Conservation (phyloP, 1,140 invertebrate species). For the Drosophila santomea region DNA sequence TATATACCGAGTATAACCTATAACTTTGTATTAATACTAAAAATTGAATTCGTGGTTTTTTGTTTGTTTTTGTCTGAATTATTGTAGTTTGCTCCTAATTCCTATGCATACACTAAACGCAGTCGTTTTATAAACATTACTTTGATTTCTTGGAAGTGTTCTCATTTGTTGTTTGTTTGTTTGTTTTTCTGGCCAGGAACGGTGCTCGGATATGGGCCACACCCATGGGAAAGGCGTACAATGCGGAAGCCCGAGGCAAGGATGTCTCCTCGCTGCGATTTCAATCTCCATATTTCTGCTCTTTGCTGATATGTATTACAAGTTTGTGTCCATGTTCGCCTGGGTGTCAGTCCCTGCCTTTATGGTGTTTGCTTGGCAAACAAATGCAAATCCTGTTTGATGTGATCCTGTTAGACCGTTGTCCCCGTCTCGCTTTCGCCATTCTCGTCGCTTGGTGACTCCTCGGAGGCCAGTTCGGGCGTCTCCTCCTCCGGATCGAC, state of each 20-base stretch:
- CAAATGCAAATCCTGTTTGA: slow-evolving; percentile 38
- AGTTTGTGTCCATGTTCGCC: slow-evolving; percentile 23
- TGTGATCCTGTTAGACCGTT: slow-evolving; percentile 43
- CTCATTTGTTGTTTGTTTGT: slow-evolving; percentile 31
- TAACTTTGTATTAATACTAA: slow-evolving; percentile 54
- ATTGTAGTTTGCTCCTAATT: slow-evolving; percentile 34
- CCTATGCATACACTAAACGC: slow-evolving; percentile 51
- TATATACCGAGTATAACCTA: slow-evolving; percentile 37
- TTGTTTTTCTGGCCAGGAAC: slow-evolving; percentile 9
- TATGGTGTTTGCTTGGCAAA: slow-evolving; percentile 49
- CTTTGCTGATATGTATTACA: slow-evolving; percentile 58
- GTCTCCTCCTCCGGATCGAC: not conserved
- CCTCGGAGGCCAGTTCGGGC: not conserved
- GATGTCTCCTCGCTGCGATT: not conserved
- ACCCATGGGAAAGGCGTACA: slow-evolving; percentile 6
- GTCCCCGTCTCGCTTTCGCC: slow-evolving; percentile 27
- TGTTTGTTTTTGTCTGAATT: slow-evolving; percentile 14
- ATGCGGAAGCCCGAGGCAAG: slow-evolving; percentile 37
- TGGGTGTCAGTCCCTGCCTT: slow-evolving; percentile 2
- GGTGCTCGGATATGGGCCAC: not conserved
- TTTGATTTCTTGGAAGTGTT: slow-evolving; percentile 68
- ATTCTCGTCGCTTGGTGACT: not conserved
- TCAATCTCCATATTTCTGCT: not conserved
- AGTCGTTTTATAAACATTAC: slow-evolving; percentile 73
- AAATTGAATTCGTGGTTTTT: slow-evolving; percentile 47